Base-by-base conservation (phyloP, 2,113 vertebrate species). In the Cryptomyrus ogoouensis region DNA sequence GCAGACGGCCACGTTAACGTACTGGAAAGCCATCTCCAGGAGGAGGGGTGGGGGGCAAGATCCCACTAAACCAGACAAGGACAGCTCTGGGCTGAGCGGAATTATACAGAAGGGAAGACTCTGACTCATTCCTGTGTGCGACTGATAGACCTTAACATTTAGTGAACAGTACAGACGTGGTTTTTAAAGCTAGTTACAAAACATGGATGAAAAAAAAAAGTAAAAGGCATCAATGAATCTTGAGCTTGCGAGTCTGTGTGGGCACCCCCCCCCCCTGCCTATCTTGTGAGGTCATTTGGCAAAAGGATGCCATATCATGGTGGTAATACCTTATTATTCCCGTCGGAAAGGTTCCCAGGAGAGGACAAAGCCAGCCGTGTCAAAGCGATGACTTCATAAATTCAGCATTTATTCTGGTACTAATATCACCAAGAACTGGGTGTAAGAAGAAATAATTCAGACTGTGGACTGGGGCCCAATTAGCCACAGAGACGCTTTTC, bases 391-490 rank as follows among this genome's bases (percentile, higher is more conserved):
- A 88, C 86, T 88, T 58, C 50, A 56, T 83, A 24, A 86, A 87
- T 66, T 56, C 39, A 88, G 84, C 85, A 56, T 89, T 89, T 52
- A 62, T 70, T 44, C 27, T n/a, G 35, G 47, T 47, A 17, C 46
- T 84, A 66, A 88, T 39, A 35, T 58, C 42, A 89, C 53, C 39
- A 83, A 56, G 47, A 52, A 88, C 89, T 49, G 66, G 74, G 90
- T 52, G 91, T 50, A 90, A 92, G 92, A 93, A 90, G 88, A 94
- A 93, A 92, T 91, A 91, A 91, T 88, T 89, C 90, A 74, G 91
- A 93, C 93, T 92, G 95, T 93, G 91, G 93, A 94, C 91, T 92
- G 90, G 91, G 93, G 91, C 93, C 52, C 89, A 88, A 90, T 90
- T 88, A 90, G 89, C 62, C 35, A 80, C n/a, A 42, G 53, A 90